Evolutionary conservation across 2,113 vertebrate species (phyloP).

Genomic region (Salvelinus sp.): DNA sequence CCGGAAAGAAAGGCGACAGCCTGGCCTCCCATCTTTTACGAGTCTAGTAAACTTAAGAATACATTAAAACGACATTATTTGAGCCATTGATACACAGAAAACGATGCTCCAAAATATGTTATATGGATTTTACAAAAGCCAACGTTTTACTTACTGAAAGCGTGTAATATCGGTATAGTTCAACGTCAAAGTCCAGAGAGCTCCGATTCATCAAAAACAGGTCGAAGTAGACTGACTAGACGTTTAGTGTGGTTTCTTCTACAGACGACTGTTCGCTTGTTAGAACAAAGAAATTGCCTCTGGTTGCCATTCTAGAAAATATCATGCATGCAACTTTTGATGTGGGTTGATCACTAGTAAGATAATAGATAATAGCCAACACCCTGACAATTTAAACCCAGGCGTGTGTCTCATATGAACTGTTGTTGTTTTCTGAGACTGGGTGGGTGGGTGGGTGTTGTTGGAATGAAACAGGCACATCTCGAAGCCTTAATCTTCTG

Average conservation of each 20-base stretch:
- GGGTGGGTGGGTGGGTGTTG: no score
- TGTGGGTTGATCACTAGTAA: not conserved
- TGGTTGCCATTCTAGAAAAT: not conserved
- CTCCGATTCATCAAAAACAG: slow-evolving; percentile 32
- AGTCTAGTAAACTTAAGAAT: slow-evolving; percentile 40
- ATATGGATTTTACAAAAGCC: not conserved
- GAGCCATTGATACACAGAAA: not conserved
- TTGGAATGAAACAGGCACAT: no score
- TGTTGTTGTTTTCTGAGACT: not conserved
- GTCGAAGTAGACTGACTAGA: slow-evolving; percentile 35
- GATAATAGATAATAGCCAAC: not conserved
- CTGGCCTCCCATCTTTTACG: slow-evolving; percentile 37
- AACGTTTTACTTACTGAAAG: not conserved
- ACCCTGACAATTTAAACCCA: not conserved
- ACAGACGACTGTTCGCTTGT: not conserved
- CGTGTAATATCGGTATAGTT: slow-evolving; percentile 33
- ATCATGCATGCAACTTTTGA: not conserved
- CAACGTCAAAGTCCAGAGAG: slow-evolving; percentile 47
- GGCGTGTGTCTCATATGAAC: not conserved
- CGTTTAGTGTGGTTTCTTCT: not conserved
- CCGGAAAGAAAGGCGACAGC: slow-evolving; percentile 42
- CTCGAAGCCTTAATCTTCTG: no score
- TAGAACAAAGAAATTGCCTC: not conserved
- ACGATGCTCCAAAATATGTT: not conserved
- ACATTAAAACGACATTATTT: slow-evolving; percentile 18